Base-by-base conservation (phyloP, 2,888 invertebrate genomes). In the Rotaria sp. region DNA sequence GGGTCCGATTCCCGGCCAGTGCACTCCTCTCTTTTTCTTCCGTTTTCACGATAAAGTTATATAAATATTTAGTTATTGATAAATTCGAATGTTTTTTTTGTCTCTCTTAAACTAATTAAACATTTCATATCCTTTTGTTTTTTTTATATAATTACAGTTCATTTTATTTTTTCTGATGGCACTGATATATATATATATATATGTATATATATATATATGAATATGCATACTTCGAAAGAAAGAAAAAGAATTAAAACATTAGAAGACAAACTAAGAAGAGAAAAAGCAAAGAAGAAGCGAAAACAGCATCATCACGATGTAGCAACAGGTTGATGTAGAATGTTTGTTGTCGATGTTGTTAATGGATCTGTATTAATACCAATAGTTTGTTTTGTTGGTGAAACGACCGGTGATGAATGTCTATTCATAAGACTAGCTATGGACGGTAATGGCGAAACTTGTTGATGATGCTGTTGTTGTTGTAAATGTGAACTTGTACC, bases 1-100 rank as follows among this genome's bases (percentile, higher is more conserved):
- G 90, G 90, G 90, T 90, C 90, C 90, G 89, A 90, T 90, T 90
- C 90, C 90, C 90, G 90, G 90, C 89, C 89, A 89, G 89, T 89
- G 89, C 89, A 89, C 84, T 55, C 59, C 87, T 87, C 13, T 45
- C 7, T 80, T 21, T 35, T 67, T 38, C 21, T 18, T 30, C 8
- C 35, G 13, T 30, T 11, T 3, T 59, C 5, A 0, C 15, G 2
- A 59, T 59, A 59, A n/a, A 30, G n/a, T 30, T 11, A 59, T 2
- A n/a, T 59, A 15, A 30, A 30, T 59, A 59, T n/a, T 30, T 30
- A 30, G 0, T 30, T 11, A 30, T 15, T 4, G 59, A 59, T 30
- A 13, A 30, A 59, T 30, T 13, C 10, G 1, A 59, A 30, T 13
- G 15, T 4, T 59, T 59, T 30, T 59, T 10, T 15, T n/a, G 3